Evolutionary conservation across 1,140 invertebrate species (phyloP).

Genomic region (Neuroterus valhalla): DNA sequence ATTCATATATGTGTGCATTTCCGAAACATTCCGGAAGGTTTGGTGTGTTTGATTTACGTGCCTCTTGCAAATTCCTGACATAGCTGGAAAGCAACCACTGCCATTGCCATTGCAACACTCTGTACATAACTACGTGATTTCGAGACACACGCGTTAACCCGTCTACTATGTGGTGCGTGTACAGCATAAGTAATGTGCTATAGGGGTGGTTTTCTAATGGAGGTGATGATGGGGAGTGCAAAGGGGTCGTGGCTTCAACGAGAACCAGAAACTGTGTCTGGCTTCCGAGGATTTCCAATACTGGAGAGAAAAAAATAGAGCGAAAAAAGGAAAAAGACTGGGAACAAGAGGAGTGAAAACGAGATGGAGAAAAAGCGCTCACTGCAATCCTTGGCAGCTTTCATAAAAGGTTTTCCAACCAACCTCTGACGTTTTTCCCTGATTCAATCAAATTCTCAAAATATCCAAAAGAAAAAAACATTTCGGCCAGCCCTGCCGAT

Average conservation of each 20-base stretch:
- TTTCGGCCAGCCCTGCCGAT: background rate
- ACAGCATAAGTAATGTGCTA: slow-evolving; percentile 33
- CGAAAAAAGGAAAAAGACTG: slow-evolving; percentile 4
- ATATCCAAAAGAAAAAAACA: background rate
- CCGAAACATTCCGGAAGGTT: slow-evolving; percentile 15
- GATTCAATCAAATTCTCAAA: slow-evolving; percentile 26
- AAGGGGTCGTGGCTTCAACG: slow-evolving; percentile 22
- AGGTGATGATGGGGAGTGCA: slow-evolving; percentile 7
- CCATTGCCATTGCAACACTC: slow-evolving; percentile 32
- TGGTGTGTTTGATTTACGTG: slow-evolving; percentile 23
- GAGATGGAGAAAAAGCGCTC: slow-evolving; percentile 13
- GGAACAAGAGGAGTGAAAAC: slow-evolving; percentile 4
- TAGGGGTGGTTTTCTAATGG: slow-evolving; percentile 34
- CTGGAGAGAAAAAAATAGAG: slow-evolving; percentile 26
- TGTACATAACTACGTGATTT: slow-evolving; percentile 35
- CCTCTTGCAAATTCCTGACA: slow-evolving; percentile 28
- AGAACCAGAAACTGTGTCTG: slow-evolving; percentile 33
- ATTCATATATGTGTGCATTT: background rate
- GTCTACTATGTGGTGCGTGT: slow-evolving; percentile 35
- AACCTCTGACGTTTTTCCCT: background rate
- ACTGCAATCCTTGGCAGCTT: slow-evolving; percentile 22
- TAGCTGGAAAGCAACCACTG: slow-evolving; percentile 17
- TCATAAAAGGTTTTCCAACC: slow-evolving; percentile 18
- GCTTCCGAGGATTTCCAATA: slow-evolving; percentile 21
- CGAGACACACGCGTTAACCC: slow-evolving; percentile 37